A percentile compares a stretch with the other conserved stretches of the same genome.
Conservation (phyloP, 30 jellyfish, hydroid and myxozoan genomes). For the Turritopsis rubra region DNA sequence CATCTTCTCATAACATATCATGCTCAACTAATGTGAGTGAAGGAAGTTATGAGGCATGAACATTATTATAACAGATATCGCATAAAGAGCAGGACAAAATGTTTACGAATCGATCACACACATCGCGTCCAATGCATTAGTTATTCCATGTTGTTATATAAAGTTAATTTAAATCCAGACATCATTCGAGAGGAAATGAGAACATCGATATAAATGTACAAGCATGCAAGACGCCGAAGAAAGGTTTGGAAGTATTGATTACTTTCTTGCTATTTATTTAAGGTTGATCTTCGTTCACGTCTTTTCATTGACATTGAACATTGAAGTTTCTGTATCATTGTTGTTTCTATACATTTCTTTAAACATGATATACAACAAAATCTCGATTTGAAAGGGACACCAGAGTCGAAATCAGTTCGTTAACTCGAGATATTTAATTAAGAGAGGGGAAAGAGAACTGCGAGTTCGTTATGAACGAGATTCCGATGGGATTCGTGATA, state of each 20-base stretch:
- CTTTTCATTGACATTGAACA: too few species aligned
- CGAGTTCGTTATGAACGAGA: too few species aligned
- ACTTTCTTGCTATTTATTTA: neutral
- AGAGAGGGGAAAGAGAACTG: too few species aligned
- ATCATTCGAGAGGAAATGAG: neutral
- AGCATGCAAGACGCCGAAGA: neutral
- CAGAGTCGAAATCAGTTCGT: too few species aligned
- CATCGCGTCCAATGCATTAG: neutral
- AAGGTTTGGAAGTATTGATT: neutral
- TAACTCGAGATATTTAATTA: too few species aligned
- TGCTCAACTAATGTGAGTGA: neutral
- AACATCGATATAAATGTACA: neutral
- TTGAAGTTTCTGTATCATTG: too few species aligned
- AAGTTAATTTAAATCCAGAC: neutral
- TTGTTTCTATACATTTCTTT: too few species aligned
- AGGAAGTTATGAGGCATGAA: neutral
- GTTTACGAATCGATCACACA: neutral
- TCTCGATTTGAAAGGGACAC: too few species aligned
- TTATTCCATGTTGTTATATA: neutral
- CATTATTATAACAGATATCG: too few species aligned
- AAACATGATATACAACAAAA: too few species aligned
- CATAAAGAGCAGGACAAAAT: neutral
- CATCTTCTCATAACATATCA: neutral
- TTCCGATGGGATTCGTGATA: too few species aligned
- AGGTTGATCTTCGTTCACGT: too few species aligned